Base-by-base conservation (phyloP, 1,140 invertebrate genomes). In the Drosophila nannoptera region DNA sequence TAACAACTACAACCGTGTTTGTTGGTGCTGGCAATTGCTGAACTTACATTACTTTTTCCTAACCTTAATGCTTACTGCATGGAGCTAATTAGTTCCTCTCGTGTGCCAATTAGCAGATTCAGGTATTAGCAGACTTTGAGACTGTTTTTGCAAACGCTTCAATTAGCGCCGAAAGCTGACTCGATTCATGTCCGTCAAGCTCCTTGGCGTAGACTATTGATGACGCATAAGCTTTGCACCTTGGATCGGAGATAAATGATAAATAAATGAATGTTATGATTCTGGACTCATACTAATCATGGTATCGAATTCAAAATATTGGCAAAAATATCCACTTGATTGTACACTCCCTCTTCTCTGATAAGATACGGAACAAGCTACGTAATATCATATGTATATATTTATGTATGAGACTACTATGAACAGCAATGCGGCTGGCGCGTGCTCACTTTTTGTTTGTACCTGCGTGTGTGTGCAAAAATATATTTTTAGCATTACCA, bases 341-440 rank as follows among this genome's bases (percentile, higher is more conserved):
- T 2, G 22, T 22, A 22, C 36, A 38, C 36, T 3, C 7, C 5
- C 29, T 3, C 29, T 12, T 7, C 29, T 12, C 48, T 50, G 33
- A 5, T 29, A 5, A 50, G 48, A 14, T 50, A 50, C 38, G 7
- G n/a, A 42, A 29, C 0, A 36, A 7, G 29, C 6, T 42, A 50
- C 32, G 43, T 53, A 29, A 11, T 38, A 50, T 50, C 12, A n/a
- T 3, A 36, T 53, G 43, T 53, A 50, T 64, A 50, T 43, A 36
- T 31, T 16, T 22, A 11, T 31, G 31, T 35, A 29, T 35, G 49
- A 22, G 35, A 50, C 31, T 32, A 50, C 38, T 40, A 31, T 45
- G 43, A 43, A 14, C 43, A 38, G 61, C 33, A 56, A 65, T 56
- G 43, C 46, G 52, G 45, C 11, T 48, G 52, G 52, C 62, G 62